A percentile compares a stretch with the other conserved stretches of the same genome.
These are phyloP conservation scores for Bombus terrestris DNA, from an alignment of 1,140 invertebrate species.

Conservation along the genomic window DNA sequence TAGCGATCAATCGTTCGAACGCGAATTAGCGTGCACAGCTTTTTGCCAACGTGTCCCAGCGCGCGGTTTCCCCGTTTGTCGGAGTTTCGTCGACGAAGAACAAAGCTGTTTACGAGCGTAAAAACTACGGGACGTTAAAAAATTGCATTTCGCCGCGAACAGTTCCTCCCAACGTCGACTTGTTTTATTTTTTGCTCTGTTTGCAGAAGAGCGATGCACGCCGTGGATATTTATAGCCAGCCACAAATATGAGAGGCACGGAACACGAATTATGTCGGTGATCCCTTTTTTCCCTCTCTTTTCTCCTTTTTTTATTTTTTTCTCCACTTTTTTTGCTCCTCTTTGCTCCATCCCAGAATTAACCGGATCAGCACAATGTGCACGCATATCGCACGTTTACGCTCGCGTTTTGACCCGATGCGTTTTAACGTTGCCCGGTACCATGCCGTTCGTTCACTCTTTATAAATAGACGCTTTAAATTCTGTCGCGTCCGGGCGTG, in stretches of 20 bases:
- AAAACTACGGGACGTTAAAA: constrained; percentile 4
- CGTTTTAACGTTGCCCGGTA: constrained; percentile 51
- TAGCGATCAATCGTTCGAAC: neutral
- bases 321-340: neutral
- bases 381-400: neutral
- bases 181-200: neutral
- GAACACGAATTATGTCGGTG: neutral
- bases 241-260: constrained; percentile 11
- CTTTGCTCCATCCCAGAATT: neutral
- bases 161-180: neutral
- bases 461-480: constrained; percentile 77
- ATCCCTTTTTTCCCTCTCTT: neutral
- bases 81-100: neutral
- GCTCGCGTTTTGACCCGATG: neutral
- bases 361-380: constrained; percentile 34
- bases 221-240: neutral
- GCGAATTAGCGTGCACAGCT: neutral
- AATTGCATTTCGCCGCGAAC: neutral
- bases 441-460: constrained; percentile 73
- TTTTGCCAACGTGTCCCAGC: neutral
- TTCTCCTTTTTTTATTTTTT: neutral
- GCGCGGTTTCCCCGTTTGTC: neutral
- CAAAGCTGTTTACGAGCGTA: constrained; percentile 1
- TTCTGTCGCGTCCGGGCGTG: constrained; percentile 70
- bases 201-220: neutral